Percentiles rank a stretch among this genome's conserved stretches.
Conservation (phyloP, 2,113 vertebrate species). For the Anhinga rufa region DNA sequence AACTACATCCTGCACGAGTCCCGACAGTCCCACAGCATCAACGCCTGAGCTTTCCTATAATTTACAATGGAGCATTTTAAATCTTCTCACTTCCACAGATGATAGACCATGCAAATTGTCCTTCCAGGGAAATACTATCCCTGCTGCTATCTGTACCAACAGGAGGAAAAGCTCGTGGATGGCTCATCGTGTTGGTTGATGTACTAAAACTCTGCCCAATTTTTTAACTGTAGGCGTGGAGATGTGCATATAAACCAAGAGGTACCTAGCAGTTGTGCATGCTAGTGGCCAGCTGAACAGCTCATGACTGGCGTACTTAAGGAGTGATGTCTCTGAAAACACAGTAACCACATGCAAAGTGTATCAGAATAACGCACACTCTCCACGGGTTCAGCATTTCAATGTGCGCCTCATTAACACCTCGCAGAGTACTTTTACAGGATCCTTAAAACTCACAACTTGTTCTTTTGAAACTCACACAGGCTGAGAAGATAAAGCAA, state of each 20-base stretch:
- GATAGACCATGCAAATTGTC: neutral
- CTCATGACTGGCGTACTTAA: rapidly evolving
- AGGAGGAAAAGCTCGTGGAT: neutral
- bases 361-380: neutral
- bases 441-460: neutral
- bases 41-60: neutral
- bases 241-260: neutral
- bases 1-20: neutral
- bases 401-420: neutral
- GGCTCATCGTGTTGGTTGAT: rapidly evolving
- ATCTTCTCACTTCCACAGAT: neutral
- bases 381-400: neutral
- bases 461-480: neutral
- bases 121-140: neutral
- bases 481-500: neutral
- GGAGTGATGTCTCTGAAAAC: neutral
- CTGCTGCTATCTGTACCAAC: neutral
- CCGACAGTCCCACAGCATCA: neutral
- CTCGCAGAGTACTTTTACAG: neutral
- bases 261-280: neutral
- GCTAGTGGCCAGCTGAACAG: rapidly evolving
- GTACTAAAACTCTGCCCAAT: neutral
- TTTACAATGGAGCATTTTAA: neutral
- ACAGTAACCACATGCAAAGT: neutral
- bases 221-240: neutral